Evolutionary conservation across 2,113 vertebrate species (phyloP).

Genomic region (Psittacus erithacus): DNA sequence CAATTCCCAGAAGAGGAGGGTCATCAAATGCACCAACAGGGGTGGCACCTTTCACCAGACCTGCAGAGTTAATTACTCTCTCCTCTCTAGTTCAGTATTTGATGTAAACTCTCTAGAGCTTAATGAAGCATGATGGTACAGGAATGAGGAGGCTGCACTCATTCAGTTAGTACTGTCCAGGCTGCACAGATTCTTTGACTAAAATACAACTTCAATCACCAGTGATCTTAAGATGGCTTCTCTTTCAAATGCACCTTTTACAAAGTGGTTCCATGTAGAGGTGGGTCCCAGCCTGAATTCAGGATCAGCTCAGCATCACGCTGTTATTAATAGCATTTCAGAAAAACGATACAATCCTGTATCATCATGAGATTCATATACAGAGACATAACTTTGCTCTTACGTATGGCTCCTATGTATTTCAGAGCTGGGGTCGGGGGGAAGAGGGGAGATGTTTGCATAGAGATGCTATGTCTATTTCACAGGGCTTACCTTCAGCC

Average conservation of each 20-base stretch:
- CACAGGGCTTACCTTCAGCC: not conserved
- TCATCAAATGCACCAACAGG: not conserved
- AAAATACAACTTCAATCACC: not conserved
- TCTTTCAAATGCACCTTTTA: not conserved
- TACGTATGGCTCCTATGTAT: not conserved
- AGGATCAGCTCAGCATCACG: not conserved
- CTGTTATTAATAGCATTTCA: not conserved
- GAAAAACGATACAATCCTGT: not conserved
- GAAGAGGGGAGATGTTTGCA: not conserved
- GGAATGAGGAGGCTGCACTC: not conserved
- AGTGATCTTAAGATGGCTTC: not conserved
- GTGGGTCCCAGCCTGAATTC: not conserved
- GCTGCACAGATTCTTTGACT: not conserved
- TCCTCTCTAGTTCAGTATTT: not conserved
- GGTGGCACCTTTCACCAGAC: not conserved
- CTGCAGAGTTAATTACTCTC: not conserved
- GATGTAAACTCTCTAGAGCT: not conserved
- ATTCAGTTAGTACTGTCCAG: not conserved
- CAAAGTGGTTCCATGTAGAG: not conserved
- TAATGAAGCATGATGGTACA: not conserved
- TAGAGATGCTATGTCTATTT: not conserved
- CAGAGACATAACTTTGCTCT: not conserved
- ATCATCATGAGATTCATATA: not conserved
- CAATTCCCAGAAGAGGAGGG: not conserved
- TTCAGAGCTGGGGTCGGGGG: fast-evolving